phyloP scores from a whole-genome alignment of 2,797 vertebrate species.

The Takifugu rubripes region DNA sequence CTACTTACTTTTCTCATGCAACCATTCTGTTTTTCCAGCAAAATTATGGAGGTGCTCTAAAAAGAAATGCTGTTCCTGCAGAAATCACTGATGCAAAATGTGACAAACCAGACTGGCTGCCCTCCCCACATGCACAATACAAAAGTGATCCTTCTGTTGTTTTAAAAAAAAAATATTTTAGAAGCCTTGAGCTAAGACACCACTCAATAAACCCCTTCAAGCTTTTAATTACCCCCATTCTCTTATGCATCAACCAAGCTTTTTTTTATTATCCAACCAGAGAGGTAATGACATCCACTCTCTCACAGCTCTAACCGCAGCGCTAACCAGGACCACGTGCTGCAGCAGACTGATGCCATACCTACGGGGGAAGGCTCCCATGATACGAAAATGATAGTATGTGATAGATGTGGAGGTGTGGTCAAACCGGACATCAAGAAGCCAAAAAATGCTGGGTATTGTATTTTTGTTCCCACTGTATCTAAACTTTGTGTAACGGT shows the following conservation, averaged over 20 bases:
- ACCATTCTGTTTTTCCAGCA: constrained; percentile 12
- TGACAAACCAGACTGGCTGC: neutral
- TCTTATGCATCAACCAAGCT: neutral
- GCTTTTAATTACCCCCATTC: too few species aligned
- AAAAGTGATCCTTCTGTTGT: too few species aligned
- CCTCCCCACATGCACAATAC: too few species aligned
- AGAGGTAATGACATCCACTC: constrained; percentile 49
- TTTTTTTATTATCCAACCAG: constrained; percentile 6
- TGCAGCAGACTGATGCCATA: constrained; percentile 33
- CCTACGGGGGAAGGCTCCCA: constrained; percentile 28
- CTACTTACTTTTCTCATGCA: constrained; percentile 19
- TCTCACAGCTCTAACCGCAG: constrained; percentile 37
- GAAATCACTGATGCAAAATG: neutral
- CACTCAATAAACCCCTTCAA: constrained; percentile 6
- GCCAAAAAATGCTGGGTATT: constrained; percentile 67
- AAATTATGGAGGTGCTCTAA: neutral
- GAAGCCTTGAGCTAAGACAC: constrained; percentile 24
- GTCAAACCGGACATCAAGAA: constrained; percentile 44
- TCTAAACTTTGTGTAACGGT: constrained; percentile 57
- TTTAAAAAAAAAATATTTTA: too few species aligned
- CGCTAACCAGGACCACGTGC: constrained; percentile 58
- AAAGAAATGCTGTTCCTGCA: constrained; percentile 1
- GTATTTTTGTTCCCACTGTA: constrained; percentile 56
- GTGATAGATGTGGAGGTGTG: neutral
- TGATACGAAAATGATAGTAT: constrained; percentile 1